phyloP scores from a whole-genome alignment of 2,797 vertebrate species.

The Rallus crepitans region DNA sequence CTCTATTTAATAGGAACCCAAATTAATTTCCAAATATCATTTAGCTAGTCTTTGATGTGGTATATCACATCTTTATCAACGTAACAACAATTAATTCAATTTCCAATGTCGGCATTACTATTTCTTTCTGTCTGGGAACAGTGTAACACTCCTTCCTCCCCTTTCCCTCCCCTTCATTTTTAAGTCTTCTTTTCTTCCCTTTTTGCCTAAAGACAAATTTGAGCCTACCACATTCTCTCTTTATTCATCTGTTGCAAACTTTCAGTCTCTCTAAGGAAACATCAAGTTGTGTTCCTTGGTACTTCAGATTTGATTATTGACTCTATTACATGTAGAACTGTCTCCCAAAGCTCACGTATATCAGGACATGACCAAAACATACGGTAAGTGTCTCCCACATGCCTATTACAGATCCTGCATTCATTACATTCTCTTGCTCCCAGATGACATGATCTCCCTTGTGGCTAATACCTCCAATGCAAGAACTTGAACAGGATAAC shows the following conservation, averaged over 20 bases:
- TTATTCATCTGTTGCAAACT: constrained; percentile 53
- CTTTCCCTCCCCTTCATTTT: not conserved
- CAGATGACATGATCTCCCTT: constrained; percentile 12
- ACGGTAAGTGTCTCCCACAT: not conserved
- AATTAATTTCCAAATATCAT: constrained; percentile 66
- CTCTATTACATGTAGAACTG: constrained; percentile 12
- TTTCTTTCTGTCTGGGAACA: constrained; percentile 10
- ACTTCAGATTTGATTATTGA: constrained; percentile 66
- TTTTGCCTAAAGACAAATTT: constrained; percentile 65
- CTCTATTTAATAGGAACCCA: constrained; percentile 57
- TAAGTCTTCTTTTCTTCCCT: not conserved
- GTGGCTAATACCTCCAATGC: constrained; percentile 2
- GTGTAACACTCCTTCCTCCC: not conserved
- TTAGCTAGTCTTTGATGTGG: constrained; percentile 60
- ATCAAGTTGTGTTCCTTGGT: constrained; percentile 53
- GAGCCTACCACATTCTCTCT: not conserved
- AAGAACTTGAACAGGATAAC: not conserved
- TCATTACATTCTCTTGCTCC: constrained; percentile 35
- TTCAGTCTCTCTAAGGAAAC: constrained; percentile 49
- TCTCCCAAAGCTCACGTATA: constrained; percentile 45
- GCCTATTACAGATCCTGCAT: constrained; percentile 5
- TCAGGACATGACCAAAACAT: constrained; percentile 48
- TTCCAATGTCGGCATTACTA: constrained; percentile 29
- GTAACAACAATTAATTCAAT: constrained; percentile 65
- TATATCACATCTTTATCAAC: constrained; percentile 67